Conservation (phyloP, 1,140 invertebrate species). For the Gonatopus flavifemur region DNA sequence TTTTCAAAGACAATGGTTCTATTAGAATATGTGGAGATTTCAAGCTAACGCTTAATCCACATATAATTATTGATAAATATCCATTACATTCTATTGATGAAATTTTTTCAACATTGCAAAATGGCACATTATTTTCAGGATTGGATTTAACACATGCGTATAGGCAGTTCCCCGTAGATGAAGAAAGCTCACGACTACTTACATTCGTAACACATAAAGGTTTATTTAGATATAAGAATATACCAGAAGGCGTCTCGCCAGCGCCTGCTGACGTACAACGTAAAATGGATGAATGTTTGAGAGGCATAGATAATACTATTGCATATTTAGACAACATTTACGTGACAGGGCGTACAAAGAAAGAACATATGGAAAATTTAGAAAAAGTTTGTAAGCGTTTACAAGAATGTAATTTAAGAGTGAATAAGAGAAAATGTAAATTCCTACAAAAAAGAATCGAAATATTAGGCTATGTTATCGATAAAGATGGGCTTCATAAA, state of each 20-base stretch:
- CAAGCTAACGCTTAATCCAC: not conserved
- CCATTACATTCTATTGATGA: not conserved
- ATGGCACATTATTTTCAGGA: not conserved
- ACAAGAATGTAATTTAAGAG: not conserved
- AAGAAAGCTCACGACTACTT: slow-evolving; percentile 27
- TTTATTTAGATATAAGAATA: slow-evolving; percentile 47
- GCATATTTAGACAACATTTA: slow-evolving; percentile 43
- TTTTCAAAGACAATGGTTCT: slow-evolving; percentile 12
- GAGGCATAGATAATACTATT: slow-evolving; percentile 29
- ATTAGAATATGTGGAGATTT: slow-evolving; percentile 1
- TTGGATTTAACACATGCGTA: not conserved
- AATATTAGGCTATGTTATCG: not conserved
- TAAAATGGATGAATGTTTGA: slow-evolving; percentile 35
- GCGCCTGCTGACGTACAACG: slow-evolving; percentile 20
- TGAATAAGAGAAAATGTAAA: not conserved
- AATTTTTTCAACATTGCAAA: slow-evolving; percentile 2
- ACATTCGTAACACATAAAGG: slow-evolving; percentile 47
- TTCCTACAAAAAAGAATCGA: not conserved
- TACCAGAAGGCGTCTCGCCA: slow-evolving; percentile 44
- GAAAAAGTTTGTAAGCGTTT: slow-evolving; percentile 8
- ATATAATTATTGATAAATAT: not conserved
- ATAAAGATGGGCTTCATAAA: not conserved
- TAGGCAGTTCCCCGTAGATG: slow-evolving; percentile 1
- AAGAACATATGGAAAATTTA: slow-evolving; percentile 17
- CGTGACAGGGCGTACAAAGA: slow-evolving; percentile 23